phyloP scores from a whole-genome alignment of 2,113 vertebrate genomes.

The Hemibagrus wyckioides region DNA sequence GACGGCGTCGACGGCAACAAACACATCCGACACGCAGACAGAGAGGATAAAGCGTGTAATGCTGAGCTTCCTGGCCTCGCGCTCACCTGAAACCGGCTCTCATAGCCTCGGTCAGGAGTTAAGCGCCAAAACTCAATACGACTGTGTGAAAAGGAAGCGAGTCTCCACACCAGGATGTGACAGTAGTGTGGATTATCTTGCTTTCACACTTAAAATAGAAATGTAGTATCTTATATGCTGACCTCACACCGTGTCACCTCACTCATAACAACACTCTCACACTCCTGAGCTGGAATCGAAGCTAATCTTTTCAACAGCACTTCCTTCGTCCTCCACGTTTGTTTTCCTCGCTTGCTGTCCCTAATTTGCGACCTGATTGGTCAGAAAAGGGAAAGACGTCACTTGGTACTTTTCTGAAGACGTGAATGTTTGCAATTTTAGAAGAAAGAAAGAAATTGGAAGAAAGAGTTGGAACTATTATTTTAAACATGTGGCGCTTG shows the following conservation, averaged over 20 bases:
- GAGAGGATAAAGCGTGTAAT: background rate
- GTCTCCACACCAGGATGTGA: background rate
- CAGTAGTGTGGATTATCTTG: background rate
- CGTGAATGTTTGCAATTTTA: too few species aligned
- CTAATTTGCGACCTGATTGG: too few species aligned
- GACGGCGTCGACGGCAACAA: slow-evolving; percentile 48
- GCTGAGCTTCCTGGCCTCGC: background rate
- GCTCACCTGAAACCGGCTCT: background rate
- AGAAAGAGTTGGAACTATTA: too few species aligned
- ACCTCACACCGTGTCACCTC: background rate
- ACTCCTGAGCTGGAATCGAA: background rate
- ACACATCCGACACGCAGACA: slow-evolving; percentile 50
- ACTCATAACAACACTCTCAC: background rate
- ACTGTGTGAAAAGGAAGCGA: background rate
- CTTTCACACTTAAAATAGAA: too few species aligned
- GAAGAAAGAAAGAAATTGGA: too few species aligned
- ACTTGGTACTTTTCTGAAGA: background rate
- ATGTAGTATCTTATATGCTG: background rate
- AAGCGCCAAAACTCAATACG: background rate
- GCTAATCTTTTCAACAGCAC: background rate
- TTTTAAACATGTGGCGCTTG: background rate
- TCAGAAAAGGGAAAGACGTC: background rate
- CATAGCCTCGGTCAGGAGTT: background rate
- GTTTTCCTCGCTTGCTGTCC: too few species aligned
- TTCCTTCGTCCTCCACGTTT: too few species aligned